Evolutionary conservation across 2,113 vertebrate species (phyloP).

Genomic region (Ailuropoda melanoleuca): DNA sequence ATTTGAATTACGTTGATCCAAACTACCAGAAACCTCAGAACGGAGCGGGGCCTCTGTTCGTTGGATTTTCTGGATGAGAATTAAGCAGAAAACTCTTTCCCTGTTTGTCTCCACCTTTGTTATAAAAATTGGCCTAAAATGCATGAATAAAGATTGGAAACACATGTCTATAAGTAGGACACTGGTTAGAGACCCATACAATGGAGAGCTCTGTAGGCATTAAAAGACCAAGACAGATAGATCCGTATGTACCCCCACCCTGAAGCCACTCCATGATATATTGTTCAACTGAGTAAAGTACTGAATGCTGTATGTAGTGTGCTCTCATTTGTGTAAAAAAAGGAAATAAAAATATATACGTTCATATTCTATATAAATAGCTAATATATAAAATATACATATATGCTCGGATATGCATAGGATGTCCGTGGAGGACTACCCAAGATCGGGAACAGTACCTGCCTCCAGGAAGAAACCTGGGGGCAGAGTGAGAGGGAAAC

Average conservation of each 20-base stretch:
- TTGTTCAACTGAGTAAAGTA: background rate
- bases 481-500: background rate
- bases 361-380: background rate
- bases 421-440: too few species aligned
- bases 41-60: background rate
- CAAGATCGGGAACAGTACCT: background rate
- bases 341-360: background rate
- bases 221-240: background rate
- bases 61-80: background rate
- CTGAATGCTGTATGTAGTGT: background rate
- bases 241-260: background rate
- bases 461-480: background rate
- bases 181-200: background rate
- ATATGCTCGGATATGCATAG: background rate
- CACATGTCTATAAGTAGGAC: background rate
- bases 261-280: background rate
- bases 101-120: background rate
- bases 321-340: background rate
- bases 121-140: conserved; percentile 31
- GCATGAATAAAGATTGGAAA: background rate
- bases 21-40: background rate
- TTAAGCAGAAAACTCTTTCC: background rate
- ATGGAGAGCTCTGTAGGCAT: background rate
- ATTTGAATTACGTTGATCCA: background rate
- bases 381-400: background rate